Base-by-base conservation (phyloP, 1,140 invertebrate genomes). In the Aphidius gifuensis region DNA sequence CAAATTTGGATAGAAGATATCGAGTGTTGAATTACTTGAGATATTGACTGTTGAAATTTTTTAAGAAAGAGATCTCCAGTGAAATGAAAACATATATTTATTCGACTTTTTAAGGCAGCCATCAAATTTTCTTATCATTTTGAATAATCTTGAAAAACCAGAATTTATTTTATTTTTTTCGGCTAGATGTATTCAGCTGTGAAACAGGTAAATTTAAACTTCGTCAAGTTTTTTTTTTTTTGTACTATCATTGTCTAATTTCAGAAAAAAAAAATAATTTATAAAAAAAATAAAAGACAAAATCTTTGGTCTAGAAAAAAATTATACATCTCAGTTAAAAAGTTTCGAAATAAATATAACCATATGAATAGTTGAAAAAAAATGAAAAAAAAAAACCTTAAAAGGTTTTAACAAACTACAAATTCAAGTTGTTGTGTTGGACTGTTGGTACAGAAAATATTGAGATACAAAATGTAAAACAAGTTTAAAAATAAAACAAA, bases 351-450 rank as follows among this genome's bases (percentile, higher is more conserved):
- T 56, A 16, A 11, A 56, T n/a, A 58, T 58, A 43, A 53, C 50
- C 50, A n/a, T 32, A 43, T 58, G 47, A 16, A 11, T 23, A 21
- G 32, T 6, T 11, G 21, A 55, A 40, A 61, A 40, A 16, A 32
- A 5, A 43, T 45, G 5, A 21, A 1, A 9, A 40, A 43, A 39
- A 62, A 62, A 62, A 62, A 56, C 51, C 60, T 48, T 62, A 62
- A 62, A 55, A 56, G 60, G 53, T 56, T 62, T 62, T 45, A 62
- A 44, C 7, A 56, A 43, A 57, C 51, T 48, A 62, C 51, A 62
- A 55, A 56, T 56, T 56, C 53, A 47, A 9, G 21, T 53, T 38
- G 16, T 9, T 62, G 53, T 56, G 38, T 42, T 16, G 16, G 16
- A 16, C 16, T 16, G 16, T 16, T 16, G 16, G 16, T 16, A 16